Evolutionary conservation across 2,888 invertebrate genomes (phyloP).

Genomic region (Ditylenchus weischeri): DNA sequence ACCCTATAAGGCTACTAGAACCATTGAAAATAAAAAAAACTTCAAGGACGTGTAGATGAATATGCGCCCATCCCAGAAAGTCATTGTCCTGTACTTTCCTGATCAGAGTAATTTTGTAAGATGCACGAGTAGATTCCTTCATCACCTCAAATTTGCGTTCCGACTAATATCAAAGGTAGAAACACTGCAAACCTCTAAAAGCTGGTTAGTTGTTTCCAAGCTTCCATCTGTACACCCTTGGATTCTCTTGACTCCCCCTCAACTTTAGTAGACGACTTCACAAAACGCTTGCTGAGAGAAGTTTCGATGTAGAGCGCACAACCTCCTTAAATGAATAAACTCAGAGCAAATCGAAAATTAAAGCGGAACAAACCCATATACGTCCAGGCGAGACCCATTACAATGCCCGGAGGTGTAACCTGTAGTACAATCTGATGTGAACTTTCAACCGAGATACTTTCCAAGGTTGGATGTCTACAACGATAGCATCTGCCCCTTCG

Average conservation of each 20-base stretch:
- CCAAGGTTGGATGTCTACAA: conserved; percentile 70
- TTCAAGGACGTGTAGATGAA: conserved; percentile 97
- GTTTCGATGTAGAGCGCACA: conserved; percentile 95
- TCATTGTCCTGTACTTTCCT: conserved; percentile 69
- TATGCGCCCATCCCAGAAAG: conserved; percentile 77
- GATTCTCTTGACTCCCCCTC: not conserved
- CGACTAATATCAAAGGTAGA: too few relatives aligned
- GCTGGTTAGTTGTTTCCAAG: conserved; percentile 75
- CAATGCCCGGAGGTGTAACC: conserved; percentile 71
- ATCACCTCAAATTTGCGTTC: conserved; percentile 74
- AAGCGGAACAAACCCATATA: conserved; percentile 77
- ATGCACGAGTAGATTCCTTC: conserved; percentile 95
- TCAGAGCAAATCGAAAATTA: too few relatives aligned
- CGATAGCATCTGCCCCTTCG: conserved; percentile 62
- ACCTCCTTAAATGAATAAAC: conserved; percentile 68
- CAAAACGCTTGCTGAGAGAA: conserved; percentile 63
- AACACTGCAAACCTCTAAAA: conserved; percentile 82
- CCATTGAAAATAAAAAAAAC: conserved; percentile 9
- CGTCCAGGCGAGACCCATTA: conserved; percentile 99
- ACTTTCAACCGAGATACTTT: conserved; percentile 89
- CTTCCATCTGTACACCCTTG: not conserved
- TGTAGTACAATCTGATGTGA: conserved; percentile 94
- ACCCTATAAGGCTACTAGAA: conserved; percentile 65
- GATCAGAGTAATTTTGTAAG: conserved; percentile 78
- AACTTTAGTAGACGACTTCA: conserved; percentile 46